A percentile compares a stretch with the other conserved stretches of the same genome.
Conservation (phyloP, 2,888 invertebrate species). For the Emmelina monodactyla region DNA sequence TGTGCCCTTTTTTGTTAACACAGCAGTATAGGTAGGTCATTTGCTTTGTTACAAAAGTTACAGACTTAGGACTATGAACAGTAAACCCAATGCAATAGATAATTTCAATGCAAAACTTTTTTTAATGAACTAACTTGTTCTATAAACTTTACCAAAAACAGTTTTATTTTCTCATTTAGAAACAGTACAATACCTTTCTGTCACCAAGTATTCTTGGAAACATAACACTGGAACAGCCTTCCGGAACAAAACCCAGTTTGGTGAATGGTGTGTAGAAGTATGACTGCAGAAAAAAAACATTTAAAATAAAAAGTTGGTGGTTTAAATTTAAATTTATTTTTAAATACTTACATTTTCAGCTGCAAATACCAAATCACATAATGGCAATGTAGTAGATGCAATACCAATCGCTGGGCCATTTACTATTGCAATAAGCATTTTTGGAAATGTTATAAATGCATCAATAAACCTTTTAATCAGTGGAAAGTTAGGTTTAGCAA, state of each 20-base stretch:
- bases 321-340: background rate
- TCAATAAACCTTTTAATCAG: conserved; percentile 47
- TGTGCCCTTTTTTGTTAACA: too few species aligned
- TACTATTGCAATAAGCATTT: conserved; percentile 84
- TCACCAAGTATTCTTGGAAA: conserved; percentile 87
- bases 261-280: conserved; percentile 91
- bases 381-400: conserved; percentile 80
- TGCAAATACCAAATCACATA: conserved; percentile 90
- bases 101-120: too few species aligned
- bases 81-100: too few species aligned
- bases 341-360: conserved; percentile 72
- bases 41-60: too few species aligned
- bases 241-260: conserved; percentile 83
- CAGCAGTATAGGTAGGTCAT: too few species aligned
- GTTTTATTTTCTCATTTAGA: background rate
- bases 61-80: too few species aligned
- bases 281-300: conserved; percentile 63
- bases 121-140: too few species aligned
- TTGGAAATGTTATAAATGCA: conserved; percentile 86
- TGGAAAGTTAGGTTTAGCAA: conserved; percentile 33
- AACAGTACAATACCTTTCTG: conserved; percentile 66
- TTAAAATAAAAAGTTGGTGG: background rate
- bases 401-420: conserved; percentile 97
- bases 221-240: conserved; percentile 87
- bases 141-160: background rate